Percentiles rank a stretch among this genome's conserved stretches.
Conservation (phyloP, 2,888 invertebrate genomes). For the Catocala nupta region DNA sequence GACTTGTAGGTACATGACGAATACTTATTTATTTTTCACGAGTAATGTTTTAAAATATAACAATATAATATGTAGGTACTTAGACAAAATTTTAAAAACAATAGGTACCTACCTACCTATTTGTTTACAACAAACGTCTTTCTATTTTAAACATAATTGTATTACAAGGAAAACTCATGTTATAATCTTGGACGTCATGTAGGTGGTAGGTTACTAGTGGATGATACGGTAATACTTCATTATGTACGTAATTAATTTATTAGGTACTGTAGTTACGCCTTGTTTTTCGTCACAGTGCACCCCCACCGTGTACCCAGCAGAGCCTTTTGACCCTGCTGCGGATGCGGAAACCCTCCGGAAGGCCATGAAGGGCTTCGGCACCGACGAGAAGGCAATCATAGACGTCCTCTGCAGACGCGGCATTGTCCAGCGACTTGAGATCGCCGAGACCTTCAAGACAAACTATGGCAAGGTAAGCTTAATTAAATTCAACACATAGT, state of each 20-base stretch:
- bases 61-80: no score
- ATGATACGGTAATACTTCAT: no score
- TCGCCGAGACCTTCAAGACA: conserved; percentile 96
- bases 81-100: no score
- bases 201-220: no score
- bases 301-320: conserved; percentile 95
- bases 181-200: not conserved
- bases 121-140: no score
- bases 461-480: conserved; percentile 93
- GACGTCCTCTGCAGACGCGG: conserved; percentile 95
- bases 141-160: no score
- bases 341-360: conserved; percentile 95
- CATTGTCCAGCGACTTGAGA: conserved; percentile 96
- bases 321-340: conserved; percentile 94
- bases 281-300: conserved; percentile 89
- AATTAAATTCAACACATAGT: no score
- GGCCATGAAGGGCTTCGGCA: conserved; percentile 97
- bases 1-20: no score
- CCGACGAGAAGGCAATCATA: conserved; percentile 96
- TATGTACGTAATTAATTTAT: not conserved
- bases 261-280: not conserved
- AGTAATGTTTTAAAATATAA: no score
- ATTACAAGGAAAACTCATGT: no score
- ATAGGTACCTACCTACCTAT: no score
- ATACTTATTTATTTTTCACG: no score